Conservation (phyloP, 2,797 vertebrate genomes). For the Pangasius djambal region DNA sequence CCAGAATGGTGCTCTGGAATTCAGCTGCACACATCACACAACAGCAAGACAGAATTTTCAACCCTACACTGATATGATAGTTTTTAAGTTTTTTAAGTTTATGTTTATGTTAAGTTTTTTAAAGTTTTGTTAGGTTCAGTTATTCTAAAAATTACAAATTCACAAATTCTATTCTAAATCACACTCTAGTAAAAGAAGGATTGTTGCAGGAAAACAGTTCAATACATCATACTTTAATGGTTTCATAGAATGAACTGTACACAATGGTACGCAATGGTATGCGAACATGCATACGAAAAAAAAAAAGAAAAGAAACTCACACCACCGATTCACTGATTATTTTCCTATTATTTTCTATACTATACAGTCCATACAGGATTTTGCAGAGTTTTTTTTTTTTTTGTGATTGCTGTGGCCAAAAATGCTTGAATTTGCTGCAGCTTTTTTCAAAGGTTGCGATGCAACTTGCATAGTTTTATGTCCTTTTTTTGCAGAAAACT, state of each 20-base stretch:
- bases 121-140: not conserved
- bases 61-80: too few species aligned
- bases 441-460: too few species aligned
- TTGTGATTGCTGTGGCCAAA: too few species aligned
- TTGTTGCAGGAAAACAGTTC: not conserved
- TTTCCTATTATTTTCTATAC: not conserved
- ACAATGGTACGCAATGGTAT: not conserved
- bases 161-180: not conserved
- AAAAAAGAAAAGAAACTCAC: not conserved
- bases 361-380: too few species aligned
- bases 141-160: not conserved
- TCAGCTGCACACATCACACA: not conserved
- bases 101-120: too few species aligned
- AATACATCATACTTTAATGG: not conserved
- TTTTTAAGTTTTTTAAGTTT: too few species aligned
- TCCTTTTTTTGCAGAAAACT: too few species aligned
- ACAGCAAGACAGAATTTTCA: not conserved
- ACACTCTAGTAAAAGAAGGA: not conserved
- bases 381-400: too few species aligned
- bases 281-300: conserved; percentile 18
- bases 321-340: not conserved
- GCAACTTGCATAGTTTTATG: too few species aligned
- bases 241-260: not conserved
- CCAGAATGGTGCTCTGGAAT: not conserved
- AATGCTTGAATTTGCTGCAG: too few species aligned